Evolutionary conservation across 2,113 vertebrate genomes (phyloP).

Genomic region (Anser cygnoides): DNA sequence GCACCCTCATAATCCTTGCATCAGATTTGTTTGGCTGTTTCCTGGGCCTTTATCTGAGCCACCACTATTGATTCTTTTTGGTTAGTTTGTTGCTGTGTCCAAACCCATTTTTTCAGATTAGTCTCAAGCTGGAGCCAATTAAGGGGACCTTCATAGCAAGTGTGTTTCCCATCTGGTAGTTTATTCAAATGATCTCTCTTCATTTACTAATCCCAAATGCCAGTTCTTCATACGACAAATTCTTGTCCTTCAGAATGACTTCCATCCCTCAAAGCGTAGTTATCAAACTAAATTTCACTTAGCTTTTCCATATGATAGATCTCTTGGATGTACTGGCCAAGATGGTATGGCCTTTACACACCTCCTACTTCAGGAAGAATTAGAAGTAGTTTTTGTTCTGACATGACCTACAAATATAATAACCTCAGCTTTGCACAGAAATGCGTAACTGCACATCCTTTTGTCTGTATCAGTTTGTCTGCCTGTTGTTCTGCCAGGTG

Average conservation of each 20-base stretch:
- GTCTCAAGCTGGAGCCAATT: constrained; percentile 1
- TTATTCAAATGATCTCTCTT: constrained; percentile 9
- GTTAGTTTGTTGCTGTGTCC: not conserved
- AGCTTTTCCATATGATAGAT: not conserved
- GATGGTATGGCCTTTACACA: not conserved
- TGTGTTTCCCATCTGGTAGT: constrained; percentile 18
- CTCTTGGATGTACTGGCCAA: not conserved
- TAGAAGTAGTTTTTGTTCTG: not conserved
- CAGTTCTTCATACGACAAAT: not conserved
- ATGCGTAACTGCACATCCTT: not conserved
- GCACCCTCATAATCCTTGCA: not conserved
- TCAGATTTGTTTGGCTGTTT: not conserved
- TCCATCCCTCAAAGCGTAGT: not conserved
- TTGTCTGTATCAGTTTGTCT: not conserved
- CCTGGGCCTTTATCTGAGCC: not conserved
- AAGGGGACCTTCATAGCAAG: not conserved
- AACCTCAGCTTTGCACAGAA: not conserved
- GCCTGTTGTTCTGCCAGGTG: not conserved
- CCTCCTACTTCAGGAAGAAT: not conserved
- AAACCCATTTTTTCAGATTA: constrained; percentile 31
- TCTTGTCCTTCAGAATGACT: constrained; percentile 14
- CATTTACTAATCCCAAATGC: not conserved
- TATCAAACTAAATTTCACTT: not conserved
- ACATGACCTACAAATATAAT: not conserved
- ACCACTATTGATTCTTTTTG: not conserved